Base-by-base conservation (phyloP, 2,888 invertebrate genomes). In the Luperina testacea region DNA sequence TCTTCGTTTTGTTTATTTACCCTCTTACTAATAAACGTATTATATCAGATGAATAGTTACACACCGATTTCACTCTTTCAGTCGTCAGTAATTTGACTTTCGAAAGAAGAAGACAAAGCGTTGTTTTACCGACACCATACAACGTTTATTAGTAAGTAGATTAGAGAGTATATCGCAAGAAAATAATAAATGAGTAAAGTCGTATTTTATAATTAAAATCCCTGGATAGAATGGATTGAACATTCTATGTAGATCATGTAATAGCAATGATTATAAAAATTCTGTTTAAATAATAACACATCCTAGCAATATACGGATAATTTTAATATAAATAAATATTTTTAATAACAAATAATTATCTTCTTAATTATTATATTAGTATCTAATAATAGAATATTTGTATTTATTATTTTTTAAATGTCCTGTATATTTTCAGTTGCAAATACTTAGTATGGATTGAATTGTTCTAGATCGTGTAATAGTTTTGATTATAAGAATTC, bases 1-100 rank as follows among this genome's bases (percentile, higher is more conserved):
- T 24, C 53, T 67, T 61, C 68, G 82, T 53, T 53, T 13, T 61
- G 68, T 77, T 73, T 65, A 38, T 9, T 45, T 45, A 9, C 45
- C 11, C 11, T 1, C 45, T 42, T 45, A 42, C 42, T 42, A 42
- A 42, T 42, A 42, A 42, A 42, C 42, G 9, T 42, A 42, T 42
- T 42, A 42, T 42, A 42, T 42, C 42, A 42, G 42, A 42, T 42
- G 42, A 42, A n/a, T n/a, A 42, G 42, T 9, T 42, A 42, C 42
- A 42, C 42, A 42, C 9, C 42, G 42, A 42, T 42, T 42, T 8
- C 42, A 9, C 42, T 42, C 9, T 42, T 42, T 42, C 38, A 42
- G 42, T 42, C 1, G 9, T 42, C 9, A 42, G 42, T 42, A 42
- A 42, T 42, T 42, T 42, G 9, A 42, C 42, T 42, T 42, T 42